phyloP scores from a whole-genome alignment of 2,797 vertebrate species.

The Limosa lapponica region DNA sequence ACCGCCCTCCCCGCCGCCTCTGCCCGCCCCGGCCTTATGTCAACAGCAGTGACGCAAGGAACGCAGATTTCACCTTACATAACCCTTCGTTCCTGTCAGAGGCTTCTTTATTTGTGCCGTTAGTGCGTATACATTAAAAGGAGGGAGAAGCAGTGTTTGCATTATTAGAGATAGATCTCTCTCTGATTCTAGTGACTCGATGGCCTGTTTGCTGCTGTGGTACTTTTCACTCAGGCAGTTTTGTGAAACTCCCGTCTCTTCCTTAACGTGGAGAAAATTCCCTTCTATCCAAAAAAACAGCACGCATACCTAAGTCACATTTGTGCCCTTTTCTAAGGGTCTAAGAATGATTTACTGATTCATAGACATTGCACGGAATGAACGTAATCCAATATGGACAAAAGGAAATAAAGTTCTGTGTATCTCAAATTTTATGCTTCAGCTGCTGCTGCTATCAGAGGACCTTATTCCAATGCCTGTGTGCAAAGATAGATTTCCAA shows the following conservation, averaged over 20 bases:
- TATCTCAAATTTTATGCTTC: neutral
- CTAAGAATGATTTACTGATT: neutral
- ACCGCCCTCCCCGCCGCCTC: neutral
- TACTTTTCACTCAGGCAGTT: neutral
- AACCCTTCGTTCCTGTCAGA: neutral
- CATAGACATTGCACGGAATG: neutral
- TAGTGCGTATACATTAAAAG: neutral
- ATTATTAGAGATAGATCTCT: accelerated
- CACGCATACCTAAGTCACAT: neutral
- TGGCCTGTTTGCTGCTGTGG: neutral
- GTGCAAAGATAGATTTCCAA: neutral
- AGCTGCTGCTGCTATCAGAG: neutral
- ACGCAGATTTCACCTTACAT: slow-evolving; percentile 40
- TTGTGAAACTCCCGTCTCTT: accelerated
- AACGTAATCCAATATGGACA: neutral
- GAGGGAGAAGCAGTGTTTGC: neutral
- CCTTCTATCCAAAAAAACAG: neutral
- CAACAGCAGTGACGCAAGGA: slow-evolving; percentile 48
- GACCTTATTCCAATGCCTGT: neutral
- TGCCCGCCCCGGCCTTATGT: neutral
- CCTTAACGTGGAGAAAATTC: neutral
- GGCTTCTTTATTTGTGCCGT: neutral
- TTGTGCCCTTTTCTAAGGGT: neutral
- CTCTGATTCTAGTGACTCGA: neutral
- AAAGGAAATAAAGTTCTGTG: neutral